Conservation (phyloP, 2,888 invertebrate species). For the Cyaniris semiargus region DNA sequence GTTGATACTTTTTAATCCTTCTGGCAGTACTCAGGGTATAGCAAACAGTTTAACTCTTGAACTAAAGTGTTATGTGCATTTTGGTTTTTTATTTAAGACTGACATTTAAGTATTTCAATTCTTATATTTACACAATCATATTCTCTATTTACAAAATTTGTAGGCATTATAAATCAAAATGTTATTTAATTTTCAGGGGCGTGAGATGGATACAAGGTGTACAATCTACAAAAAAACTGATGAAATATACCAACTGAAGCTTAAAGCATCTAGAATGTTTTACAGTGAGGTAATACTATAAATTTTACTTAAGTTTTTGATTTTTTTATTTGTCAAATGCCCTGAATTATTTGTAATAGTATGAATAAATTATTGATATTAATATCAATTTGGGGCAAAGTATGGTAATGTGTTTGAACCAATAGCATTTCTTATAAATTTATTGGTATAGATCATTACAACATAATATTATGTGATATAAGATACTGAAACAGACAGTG, state of each 20-base stretch:
- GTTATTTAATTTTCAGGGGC: conserved; percentile 80
- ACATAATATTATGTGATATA: conserved; percentile 40
- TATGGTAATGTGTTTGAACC: conserved; percentile 57
- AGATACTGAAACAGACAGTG: neutral
- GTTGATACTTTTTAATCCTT: conserved; percentile 37
- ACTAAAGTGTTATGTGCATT: conserved; percentile 50
- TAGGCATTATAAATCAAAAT: neutral
- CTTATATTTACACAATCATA: neutral
- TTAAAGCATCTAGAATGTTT: conserved; percentile 97
- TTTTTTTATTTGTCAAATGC: neutral
- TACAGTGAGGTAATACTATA: conserved; percentile 85
- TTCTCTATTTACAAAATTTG: neutral
- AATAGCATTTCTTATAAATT: conserved; percentile 43
- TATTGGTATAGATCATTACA: conserved; percentile 55
- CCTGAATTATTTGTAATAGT: conserved; percentile 34
- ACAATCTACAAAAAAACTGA: conserved; percentile 99
- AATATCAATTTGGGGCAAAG: conserved; percentile 48
- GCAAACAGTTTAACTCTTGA: conserved; percentile 51
- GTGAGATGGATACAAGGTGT: conserved; percentile 96
- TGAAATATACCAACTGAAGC: conserved; percentile 96
- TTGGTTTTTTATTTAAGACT: conserved; percentile 52
- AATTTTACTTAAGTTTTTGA: neutral
- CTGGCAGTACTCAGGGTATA: conserved; percentile 48
- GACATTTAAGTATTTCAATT: conserved; percentile 45
- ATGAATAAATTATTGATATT: conserved; percentile 40